These are phyloP conservation scores for Cecropterus lyciades DNA, from an alignment of 1,140 invertebrate genomes.

Conservation along the genomic window DNA sequence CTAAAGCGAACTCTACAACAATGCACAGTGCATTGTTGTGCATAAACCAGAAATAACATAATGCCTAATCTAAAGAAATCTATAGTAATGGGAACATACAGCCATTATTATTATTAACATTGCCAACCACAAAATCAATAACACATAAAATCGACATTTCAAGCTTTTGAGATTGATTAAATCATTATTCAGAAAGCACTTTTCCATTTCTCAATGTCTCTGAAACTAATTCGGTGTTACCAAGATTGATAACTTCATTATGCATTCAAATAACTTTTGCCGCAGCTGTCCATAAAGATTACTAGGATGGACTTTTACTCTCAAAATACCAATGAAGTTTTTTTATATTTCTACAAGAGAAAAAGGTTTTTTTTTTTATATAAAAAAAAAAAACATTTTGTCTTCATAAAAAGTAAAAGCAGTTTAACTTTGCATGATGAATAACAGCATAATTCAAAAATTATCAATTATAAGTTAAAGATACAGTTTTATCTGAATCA, in stretches of 20 bases:
- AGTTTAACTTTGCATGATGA: too few species aligned
- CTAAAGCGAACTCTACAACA: too few species aligned
- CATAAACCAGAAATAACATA: too few species aligned
- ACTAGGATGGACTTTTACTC: neutral
- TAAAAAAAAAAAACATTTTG: too few species aligned
- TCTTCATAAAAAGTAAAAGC: too few species aligned
- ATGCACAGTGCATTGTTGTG: too few species aligned
- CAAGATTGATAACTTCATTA: slow-evolving; percentile 31
- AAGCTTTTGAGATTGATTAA: slow-evolving; percentile 13
- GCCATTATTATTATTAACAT: neutral
- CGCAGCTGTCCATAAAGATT: slow-evolving; percentile 16
- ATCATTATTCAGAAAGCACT: slow-evolving; percentile 33
- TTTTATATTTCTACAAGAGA: neutral
- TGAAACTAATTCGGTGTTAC: slow-evolving; percentile 26
- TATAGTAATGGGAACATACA: neutral
- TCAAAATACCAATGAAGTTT: neutral
- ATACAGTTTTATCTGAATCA: too few species aligned
- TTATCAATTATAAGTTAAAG: too few species aligned
- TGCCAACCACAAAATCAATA: slow-evolving; percentile 13
- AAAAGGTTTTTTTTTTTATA: too few species aligned
- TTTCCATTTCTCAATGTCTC: slow-evolving; percentile 29
- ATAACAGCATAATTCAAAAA: too few species aligned
- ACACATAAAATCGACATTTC: slow-evolving; percentile 1
- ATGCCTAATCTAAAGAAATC: too few species aligned
- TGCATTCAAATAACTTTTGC: slow-evolving; percentile 32